phyloP scores from a whole-genome alignment of 2,888 invertebrate species.

The Thysanoteuthis rhombus region DNA sequence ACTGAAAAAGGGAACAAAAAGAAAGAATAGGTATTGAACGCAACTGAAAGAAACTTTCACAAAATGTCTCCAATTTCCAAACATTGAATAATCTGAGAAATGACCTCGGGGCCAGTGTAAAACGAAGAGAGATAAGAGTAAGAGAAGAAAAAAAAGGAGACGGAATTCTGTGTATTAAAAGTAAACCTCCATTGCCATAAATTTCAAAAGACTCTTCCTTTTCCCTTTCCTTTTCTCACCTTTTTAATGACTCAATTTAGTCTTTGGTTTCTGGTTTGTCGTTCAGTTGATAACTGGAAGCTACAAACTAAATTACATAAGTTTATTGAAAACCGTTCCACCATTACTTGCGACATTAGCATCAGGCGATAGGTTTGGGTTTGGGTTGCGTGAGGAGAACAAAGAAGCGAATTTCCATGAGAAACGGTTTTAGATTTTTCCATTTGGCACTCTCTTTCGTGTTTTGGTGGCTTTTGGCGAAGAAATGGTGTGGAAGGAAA shows the following conservation, averaged over 20 bases:
- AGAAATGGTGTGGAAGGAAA: neutral
- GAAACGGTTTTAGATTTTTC: neutral
- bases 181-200: no score
- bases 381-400: neutral
- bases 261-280: neutral
- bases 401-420: neutral
- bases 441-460: neutral
- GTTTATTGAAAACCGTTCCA: neutral
- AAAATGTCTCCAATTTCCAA: no score
- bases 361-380: neutral
- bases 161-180: no score
- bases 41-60: no score
- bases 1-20: no score
- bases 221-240: neutral
- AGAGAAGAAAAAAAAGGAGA: no score
- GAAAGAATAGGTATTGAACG: no score
- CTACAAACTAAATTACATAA: neutral
- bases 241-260: neutral
- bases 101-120: no score
- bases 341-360: neutral
- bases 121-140: no score
- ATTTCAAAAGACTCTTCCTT: neutral
- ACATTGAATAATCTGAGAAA: no score
- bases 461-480: neutral
- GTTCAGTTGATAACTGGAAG: neutral